A percentile compares a stretch with the other conserved stretches of the same genome.
phyloP scores from a whole-genome alignment of 2,797 vertebrate species.

The Diglossa cyanea region DNA sequence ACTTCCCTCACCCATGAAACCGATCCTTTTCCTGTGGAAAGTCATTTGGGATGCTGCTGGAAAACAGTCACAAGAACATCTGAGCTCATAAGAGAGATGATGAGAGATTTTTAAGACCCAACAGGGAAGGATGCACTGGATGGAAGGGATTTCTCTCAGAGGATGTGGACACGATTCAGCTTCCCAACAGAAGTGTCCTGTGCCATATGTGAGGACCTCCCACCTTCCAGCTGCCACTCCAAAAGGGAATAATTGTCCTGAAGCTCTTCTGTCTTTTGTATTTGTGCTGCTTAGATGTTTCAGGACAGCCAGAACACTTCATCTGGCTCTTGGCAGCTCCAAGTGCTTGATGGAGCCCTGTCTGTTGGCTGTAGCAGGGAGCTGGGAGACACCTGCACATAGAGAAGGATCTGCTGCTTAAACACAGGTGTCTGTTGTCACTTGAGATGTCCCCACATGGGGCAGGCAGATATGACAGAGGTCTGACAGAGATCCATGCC shows the following conservation, averaged over 20 bases:
- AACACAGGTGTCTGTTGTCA: not conserved
- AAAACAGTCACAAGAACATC: not conserved
- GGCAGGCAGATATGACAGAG: not conserved
- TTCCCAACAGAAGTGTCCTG: not conserved
- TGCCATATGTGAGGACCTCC: accelerated
- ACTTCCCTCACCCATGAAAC: not conserved
- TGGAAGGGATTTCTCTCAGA: not conserved
- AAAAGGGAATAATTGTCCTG: not conserved
- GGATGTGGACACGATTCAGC: not conserved
- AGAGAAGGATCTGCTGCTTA: not conserved
- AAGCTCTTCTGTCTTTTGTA: not conserved
- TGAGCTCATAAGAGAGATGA: not conserved
- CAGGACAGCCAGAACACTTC: not conserved
- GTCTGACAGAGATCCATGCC: not conserved
- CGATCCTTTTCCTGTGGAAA: not conserved
- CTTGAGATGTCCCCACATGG: not conserved
- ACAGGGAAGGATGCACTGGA: not conserved
- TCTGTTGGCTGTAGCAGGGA: not conserved
- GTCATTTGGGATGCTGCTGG: not conserved
- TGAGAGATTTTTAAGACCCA: not conserved
- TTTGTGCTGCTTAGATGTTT: not conserved
- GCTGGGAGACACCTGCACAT: accelerated
- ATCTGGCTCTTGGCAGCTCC: not conserved
- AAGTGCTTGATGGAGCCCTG: not conserved
- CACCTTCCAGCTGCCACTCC: not conserved